Evolutionary conservation across 2,113 vertebrate species (phyloP).

Genomic region (Pachycephala philippinensis): DNA sequence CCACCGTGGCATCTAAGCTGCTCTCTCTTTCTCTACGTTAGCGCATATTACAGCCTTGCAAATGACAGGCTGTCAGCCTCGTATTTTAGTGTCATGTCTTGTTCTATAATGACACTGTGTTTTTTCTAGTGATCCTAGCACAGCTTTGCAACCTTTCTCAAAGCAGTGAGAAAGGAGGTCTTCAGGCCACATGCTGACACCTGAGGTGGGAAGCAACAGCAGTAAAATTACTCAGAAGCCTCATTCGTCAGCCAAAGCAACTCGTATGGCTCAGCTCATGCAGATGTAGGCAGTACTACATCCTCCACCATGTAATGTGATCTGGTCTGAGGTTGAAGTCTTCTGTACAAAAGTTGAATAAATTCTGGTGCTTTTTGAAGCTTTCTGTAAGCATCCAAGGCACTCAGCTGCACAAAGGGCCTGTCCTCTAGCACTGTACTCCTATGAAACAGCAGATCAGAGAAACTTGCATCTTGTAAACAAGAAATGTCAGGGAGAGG

Average conservation of each 20-base stretch:
- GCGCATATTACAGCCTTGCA: background rate
- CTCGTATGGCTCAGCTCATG: fast-evolving
- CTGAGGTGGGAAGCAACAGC: background rate
- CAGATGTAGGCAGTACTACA: fast-evolving
- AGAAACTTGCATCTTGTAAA: background rate
- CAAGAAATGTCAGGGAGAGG: background rate
- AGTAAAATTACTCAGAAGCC: background rate
- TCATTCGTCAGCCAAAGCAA: background rate
- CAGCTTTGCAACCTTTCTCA: background rate
- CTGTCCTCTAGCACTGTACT: background rate
- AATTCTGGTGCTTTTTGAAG: background rate
- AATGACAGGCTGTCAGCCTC: constrained; percentile 17
- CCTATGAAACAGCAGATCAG: background rate
- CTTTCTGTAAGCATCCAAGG: background rate
- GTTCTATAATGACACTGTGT: background rate
- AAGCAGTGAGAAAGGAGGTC: background rate
- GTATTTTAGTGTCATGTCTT: background rate
- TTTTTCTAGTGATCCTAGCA: background rate
- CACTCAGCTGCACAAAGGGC: background rate
- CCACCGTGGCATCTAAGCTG: background rate
- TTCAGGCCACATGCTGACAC: background rate
- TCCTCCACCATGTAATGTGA: background rate
- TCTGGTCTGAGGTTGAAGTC: background rate
- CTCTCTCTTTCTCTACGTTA: background rate
- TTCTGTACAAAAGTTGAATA: background rate